Conservation (phyloP, 2,797 vertebrate species). For the Uromys caudimaculatus region DNA sequence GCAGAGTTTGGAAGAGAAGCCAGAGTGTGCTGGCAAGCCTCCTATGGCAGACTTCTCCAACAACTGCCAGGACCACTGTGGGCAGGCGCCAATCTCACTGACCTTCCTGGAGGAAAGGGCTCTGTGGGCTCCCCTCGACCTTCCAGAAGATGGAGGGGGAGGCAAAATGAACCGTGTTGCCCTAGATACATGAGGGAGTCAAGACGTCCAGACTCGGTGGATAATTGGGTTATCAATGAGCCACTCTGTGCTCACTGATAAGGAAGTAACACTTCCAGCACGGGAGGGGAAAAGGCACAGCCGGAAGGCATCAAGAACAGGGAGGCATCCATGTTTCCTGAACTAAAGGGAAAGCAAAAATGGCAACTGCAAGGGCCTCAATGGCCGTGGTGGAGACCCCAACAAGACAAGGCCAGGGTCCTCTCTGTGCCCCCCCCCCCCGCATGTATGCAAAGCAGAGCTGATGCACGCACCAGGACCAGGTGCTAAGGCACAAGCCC, state of each 20-base stretch:
- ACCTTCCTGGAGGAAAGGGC: rapidly evolving
- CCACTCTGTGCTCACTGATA: slow-evolving; percentile 39
- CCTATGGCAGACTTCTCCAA: not conserved
- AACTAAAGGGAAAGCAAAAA: not conserved
- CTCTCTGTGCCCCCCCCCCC: not conserved
- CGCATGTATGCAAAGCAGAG: not conserved
- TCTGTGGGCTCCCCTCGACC: not conserved
- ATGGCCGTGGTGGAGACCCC: rapidly evolving
- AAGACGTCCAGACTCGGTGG: not conserved
- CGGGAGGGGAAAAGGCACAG: not conserved
- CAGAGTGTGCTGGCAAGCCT: not conserved
- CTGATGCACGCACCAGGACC: rapidly evolving
- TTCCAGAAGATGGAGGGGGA: not conserved
- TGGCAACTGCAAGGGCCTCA: not conserved
- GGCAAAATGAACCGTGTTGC: not conserved
- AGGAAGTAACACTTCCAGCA: slow-evolving; percentile 45
- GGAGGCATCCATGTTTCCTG: not conserved
- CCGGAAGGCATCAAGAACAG: not conserved
- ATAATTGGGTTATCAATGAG: slow-evolving; percentile 26
- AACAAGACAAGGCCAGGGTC: not conserved
- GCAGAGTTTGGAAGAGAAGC: not conserved
- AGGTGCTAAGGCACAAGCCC: not conserved
- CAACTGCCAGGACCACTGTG: not conserved
- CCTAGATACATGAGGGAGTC: not conserved
- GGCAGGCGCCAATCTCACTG: not conserved